A percentile compares a stretch with the other conserved stretches of the same genome.
Conservation (phyloP, 2,888 invertebrate genomes). For the Cataglyphis albicans region DNA sequence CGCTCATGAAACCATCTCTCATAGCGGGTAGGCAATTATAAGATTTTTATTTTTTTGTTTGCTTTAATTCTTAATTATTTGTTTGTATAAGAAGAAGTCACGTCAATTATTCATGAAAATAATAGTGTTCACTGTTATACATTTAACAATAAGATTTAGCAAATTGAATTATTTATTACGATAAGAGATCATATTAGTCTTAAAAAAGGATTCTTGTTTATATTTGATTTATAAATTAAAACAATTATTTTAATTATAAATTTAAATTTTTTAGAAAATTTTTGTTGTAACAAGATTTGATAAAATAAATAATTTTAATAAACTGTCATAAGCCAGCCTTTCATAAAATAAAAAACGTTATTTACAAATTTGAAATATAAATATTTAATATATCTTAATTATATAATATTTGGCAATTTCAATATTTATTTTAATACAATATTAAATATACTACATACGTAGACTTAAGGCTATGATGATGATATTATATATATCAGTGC, state of each 20-base stretch:
- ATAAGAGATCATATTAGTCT: neutral
- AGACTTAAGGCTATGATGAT: neutral
- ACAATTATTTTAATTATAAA: neutral
- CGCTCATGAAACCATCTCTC: slow-evolving; percentile 70
- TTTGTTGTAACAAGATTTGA: neutral
- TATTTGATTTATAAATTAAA: neutral
- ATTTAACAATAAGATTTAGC: neutral
- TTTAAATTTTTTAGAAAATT: neutral
- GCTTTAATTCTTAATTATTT: neutral
- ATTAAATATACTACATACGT: neutral
- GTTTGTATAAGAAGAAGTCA: neutral
- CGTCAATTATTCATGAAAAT: neutral
- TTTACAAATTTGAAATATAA: neutral
- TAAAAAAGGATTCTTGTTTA: neutral
- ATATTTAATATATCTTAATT: neutral
- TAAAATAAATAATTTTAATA: slow-evolving; percentile 2
- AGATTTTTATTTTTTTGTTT: slow-evolving; percentile 5
- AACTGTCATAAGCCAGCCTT: neutral
- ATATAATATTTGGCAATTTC: neutral
- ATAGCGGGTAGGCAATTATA: slow-evolving; percentile 72
- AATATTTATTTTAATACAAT: slow-evolving; percentile 13
- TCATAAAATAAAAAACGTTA: no score
- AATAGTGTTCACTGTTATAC: neutral
- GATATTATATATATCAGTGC: neutral
- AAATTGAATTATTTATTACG: slow-evolving; percentile 3